phyloP scores from a whole-genome alignment of 2,888 invertebrate species.

The Enoplolaimus lenunculus region DNA sequence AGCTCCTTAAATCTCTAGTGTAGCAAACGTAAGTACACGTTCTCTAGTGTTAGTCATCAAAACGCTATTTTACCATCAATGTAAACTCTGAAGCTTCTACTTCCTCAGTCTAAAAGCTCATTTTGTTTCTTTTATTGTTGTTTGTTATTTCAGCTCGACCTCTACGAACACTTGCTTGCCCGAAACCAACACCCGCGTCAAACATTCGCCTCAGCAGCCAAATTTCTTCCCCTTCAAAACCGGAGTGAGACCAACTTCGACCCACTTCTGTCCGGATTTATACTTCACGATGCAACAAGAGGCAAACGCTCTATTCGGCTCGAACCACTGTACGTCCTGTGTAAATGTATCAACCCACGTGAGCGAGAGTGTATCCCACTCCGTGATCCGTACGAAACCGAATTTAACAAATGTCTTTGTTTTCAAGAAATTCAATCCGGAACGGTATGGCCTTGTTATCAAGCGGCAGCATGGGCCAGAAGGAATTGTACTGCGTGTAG shows the following conservation, averaged over 20 bases:
- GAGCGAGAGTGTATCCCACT: conserved; percentile 37
- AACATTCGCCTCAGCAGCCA: background rate
- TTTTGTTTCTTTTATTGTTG: background rate
- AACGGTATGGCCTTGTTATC: conserved; percentile 35
- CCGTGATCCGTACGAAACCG: conserved; percentile 33
- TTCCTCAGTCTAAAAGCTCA: too few species aligned
- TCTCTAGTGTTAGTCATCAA: too few species aligned
- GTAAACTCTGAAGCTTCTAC: too few species aligned
- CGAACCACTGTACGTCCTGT: conserved; percentile 35
- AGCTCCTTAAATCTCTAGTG: too few species aligned
- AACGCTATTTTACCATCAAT: too few species aligned
- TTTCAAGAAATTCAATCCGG: conserved; percentile 33
- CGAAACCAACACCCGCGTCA: background rate
- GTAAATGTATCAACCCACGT: conserved; percentile 33
- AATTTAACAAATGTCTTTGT: conserved; percentile 30
- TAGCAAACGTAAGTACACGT: too few species aligned
- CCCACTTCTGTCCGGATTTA: too few species aligned
- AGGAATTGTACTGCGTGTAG: conserved; percentile 34
- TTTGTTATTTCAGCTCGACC: background rate
- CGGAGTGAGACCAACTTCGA: too few species aligned
- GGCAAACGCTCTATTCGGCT: conserved; percentile 31
- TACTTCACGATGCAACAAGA: too few species aligned
- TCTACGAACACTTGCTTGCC: conserved; percentile 29
- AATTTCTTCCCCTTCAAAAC: too few species aligned
- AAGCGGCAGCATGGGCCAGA: conserved; percentile 32